Percentiles rank a stretch among this genome's conserved stretches.
Conservation (phyloP, 2,113 vertebrate species). For the Pterocles gutturalis region DNA sequence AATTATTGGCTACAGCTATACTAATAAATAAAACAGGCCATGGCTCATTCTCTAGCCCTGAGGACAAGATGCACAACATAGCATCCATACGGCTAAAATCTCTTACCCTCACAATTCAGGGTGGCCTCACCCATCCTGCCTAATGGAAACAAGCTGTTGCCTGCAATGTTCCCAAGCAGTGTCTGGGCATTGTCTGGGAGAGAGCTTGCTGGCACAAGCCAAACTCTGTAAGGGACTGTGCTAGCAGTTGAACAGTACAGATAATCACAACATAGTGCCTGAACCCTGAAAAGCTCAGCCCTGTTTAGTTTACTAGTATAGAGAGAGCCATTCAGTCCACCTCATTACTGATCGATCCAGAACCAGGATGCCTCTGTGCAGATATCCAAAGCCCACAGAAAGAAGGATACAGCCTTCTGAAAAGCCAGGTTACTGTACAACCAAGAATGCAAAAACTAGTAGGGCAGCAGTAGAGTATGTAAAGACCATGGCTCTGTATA, state of each 20-base stretch:
- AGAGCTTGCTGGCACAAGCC: background rate
- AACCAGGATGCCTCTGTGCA: background rate
- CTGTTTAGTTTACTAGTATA: background rate
- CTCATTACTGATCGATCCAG: background rate
- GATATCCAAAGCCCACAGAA: background rate
- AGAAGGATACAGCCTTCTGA: background rate
- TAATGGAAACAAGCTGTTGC: constrained; percentile 48
- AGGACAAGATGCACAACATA: constrained; percentile 26
- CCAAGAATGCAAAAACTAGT: background rate
- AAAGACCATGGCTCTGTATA: background rate
- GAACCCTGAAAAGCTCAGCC: background rate
- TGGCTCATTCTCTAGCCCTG: background rate
- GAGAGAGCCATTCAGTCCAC: background rate
- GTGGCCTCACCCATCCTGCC: constrained; percentile 25
- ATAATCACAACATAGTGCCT: background rate
- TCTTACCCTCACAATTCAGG: constrained; percentile 7
- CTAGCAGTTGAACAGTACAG: background rate
- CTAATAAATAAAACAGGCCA: constrained; percentile 38
- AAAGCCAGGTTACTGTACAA: background rate
- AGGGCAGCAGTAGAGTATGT: background rate
- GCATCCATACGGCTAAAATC: constrained; percentile 36
- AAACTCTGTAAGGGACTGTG: background rate
- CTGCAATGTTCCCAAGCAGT: background rate
- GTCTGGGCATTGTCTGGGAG: constrained; percentile 32
- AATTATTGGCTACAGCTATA: constrained; percentile 33